Conservation (phyloP, 2,113 vertebrate species). For the Mesocricetus auratus region DNA sequence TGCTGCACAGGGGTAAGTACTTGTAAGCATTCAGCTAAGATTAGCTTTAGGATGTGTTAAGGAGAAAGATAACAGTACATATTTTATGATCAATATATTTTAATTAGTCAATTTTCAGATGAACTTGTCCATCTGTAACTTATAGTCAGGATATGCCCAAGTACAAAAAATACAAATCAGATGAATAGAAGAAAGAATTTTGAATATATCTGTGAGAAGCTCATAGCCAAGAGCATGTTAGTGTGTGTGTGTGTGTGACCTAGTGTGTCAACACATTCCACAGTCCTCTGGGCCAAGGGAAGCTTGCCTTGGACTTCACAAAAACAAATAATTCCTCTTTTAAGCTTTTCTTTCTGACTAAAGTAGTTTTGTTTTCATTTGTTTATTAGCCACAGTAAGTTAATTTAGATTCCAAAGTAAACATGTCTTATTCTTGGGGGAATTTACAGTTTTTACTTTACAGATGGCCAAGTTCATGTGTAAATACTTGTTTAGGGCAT, state of each 20-base stretch:
- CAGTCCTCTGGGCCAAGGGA: neutral
- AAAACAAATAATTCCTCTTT: constrained; percentile 20
- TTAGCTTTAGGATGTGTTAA: constrained; percentile 85
- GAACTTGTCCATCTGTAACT: constrained; percentile 81
- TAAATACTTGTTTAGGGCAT: constrained; percentile 46
- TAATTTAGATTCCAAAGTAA: constrained; percentile 59
- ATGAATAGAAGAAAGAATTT: constrained; percentile 63
- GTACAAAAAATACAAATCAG: constrained; percentile 58
- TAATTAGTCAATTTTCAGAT: constrained; percentile 79
- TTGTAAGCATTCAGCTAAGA: constrained; percentile 82
- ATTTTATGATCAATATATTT: constrained; percentile 83
- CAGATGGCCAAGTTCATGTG: constrained; percentile 5
- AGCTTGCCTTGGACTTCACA: neutral
- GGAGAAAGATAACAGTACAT: constrained; percentile 83
- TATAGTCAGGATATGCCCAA: constrained; percentile 74
- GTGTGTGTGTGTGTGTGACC: constrained; percentile 33
- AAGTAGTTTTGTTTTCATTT: constrained; percentile 58
- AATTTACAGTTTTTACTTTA: constrained; percentile 39
- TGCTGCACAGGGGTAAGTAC: constrained; percentile 83
- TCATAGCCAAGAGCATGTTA: constrained; percentile 37
- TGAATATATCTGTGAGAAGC: constrained; percentile 42
- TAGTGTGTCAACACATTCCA: neutral
- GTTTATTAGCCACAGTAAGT: constrained; percentile 58
- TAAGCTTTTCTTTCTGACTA: constrained; percentile 10
- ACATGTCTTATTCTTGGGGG: neutral